Conservation (phyloP, 2,888 invertebrate genomes). For the Bellardia pandia region DNA sequence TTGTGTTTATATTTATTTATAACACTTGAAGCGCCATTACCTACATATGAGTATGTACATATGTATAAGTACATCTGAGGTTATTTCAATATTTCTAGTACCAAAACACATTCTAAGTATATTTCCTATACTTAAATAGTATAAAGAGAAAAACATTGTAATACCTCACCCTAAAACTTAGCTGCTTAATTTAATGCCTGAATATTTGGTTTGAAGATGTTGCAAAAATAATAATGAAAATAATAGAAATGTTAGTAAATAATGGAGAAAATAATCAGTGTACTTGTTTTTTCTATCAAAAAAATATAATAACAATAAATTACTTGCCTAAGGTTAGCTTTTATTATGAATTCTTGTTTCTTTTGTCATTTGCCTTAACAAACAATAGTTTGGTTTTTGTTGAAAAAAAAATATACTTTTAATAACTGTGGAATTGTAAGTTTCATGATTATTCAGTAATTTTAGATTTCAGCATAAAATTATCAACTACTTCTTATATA, state of each 20-base stretch:
- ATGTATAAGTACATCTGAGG: neutral
- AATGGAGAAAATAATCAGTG: constrained; percentile 4
- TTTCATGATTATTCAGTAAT: neutral
- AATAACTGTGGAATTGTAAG: constrained; percentile 3
- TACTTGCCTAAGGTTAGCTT: constrained; percentile 57
- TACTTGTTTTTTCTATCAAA: neutral
- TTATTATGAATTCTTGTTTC: constrained; percentile 39
- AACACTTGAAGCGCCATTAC: constrained; percentile 44
- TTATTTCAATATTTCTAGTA: constrained; percentile 10
- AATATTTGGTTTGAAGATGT: constrained; percentile 14
- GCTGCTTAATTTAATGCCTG: constrained; percentile 37
- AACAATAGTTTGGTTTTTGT: no score
- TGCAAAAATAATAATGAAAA: neutral
- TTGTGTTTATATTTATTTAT: constrained; percentile 66
- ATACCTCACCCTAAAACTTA: constrained; percentile 2
- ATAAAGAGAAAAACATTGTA: neutral
- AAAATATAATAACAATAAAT: constrained; percentile 45
- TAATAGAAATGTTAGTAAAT: constrained; percentile 9
- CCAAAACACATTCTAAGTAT: neutral
- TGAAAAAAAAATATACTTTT: neutral
- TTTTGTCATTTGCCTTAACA: neutral
- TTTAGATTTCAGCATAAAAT: constrained; percentile 7
- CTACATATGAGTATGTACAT: neutral
- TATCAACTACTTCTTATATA: neutral
- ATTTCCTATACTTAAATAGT: neutral